phyloP scores from a whole-genome alignment of 2,888 invertebrate genomes.

The Aspidapion aeneum region DNA sequence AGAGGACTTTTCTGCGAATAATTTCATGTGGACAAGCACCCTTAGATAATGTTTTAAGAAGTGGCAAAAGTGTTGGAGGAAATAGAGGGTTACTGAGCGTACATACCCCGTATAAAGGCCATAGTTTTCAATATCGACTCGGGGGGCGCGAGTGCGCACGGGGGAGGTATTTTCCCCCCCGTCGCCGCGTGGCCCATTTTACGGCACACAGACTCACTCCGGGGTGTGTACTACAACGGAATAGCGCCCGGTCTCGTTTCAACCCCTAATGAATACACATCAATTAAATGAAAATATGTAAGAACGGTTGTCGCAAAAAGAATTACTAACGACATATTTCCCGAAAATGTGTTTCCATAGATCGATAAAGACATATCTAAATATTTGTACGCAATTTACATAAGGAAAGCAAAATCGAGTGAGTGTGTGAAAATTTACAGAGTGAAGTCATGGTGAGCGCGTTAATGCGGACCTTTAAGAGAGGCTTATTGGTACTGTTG shows the following conservation, averaged over 20 bases:
- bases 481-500: conserved; percentile 28
- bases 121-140: conserved; percentile 35
- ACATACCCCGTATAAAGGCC: conserved; percentile 5
- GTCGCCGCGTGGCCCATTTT: conserved; percentile 30
- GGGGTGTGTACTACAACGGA: conserved; percentile 47
- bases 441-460: conserved; percentile 15
- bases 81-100: not conserved
- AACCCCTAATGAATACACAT: conserved; percentile 30
- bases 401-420: not conserved
- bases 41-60: no score
- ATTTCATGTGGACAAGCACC: no score
- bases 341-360: conserved; percentile 5
- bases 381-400: not conserved
- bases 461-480: conserved; percentile 21
- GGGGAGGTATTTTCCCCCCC: conserved; percentile 19
- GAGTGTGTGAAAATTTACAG: not conserved
- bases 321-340: conserved; percentile 33
- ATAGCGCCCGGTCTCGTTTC: conserved; percentile 39
- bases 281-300: conserved; percentile 26
- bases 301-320: not conserved
- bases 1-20: no score
- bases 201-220: conserved; percentile 37
- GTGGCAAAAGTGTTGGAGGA: not conserved
- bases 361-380: not conserved
- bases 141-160: conserved; percentile 40